A percentile compares a stretch with the other conserved stretches of the same genome.
Evolutionary conservation across 2,888 invertebrate species (phyloP).

Genomic region (Myopa tessellatipennis): DNA sequence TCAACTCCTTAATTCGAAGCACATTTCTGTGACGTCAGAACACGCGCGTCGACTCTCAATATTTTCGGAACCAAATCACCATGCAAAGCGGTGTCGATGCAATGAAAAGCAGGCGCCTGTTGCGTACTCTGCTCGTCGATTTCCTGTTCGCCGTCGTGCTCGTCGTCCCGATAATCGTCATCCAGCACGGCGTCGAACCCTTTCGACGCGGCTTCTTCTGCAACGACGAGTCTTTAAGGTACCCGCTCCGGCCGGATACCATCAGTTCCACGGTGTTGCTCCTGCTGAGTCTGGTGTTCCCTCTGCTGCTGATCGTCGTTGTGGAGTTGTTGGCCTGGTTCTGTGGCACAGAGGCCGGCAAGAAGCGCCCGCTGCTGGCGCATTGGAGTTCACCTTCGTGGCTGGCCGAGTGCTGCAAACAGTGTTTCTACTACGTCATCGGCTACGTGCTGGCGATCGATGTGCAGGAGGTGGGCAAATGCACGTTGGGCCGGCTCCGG

Average conservation of each 20-base stretch:
- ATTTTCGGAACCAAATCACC: not conserved
- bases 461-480: conserved; percentile 62
- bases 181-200: conserved; percentile 58
- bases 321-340: conserved; percentile 55
- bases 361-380: conserved; percentile 46
- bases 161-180: conserved; percentile 55
- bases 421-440: conserved; percentile 52
- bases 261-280: conserved; percentile 55
- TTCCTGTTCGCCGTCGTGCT: conserved; percentile 54
- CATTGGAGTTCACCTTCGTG: conserved; percentile 51
- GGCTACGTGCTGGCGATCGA: conserved; percentile 57
- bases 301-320: conserved; percentile 49
- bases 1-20: not conserved
- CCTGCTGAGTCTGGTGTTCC: conserved; percentile 46
- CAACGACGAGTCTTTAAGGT: conserved; percentile 58
- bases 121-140: conserved; percentile 53
- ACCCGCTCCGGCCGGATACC: conserved; percentile 57
- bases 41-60: not conserved
- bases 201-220: conserved; percentile 61
- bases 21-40: not conserved
- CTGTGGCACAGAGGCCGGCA: conserved; percentile 41
- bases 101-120: conserved; percentile 21
- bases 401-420: conserved; percentile 51
- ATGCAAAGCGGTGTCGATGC: conserved; percentile 19
- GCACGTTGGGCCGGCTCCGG: conserved; percentile 58